Percentiles rank a stretch among this genome's conserved stretches.
These are phyloP conservation scores for Sylvietta virens DNA, from an alignment of 2,113 vertebrate species.

Conservation along the genomic window DNA sequence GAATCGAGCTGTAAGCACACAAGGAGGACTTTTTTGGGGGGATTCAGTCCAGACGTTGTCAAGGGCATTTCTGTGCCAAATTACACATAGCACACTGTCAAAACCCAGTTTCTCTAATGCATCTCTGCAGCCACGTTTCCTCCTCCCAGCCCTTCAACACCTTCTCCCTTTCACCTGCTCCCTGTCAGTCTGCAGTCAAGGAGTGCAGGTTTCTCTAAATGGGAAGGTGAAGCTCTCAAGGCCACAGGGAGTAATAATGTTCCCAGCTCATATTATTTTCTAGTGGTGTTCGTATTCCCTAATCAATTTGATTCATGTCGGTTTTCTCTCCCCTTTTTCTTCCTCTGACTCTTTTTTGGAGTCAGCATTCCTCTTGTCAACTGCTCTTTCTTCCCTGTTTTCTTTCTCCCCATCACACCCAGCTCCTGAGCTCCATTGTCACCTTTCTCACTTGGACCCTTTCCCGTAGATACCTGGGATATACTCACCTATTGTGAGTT, in stretches of 20 bases:
- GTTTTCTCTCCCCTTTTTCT: background rate
- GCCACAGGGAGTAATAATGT: background rate
- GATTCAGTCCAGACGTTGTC: background rate
- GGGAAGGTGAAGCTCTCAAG: background rate
- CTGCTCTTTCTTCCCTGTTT: background rate
- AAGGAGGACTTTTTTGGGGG: background rate
- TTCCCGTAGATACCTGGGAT: accelerated
- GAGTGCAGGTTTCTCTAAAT: background rate
- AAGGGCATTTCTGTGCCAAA: background rate
- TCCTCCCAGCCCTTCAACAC: background rate
- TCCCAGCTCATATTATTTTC: background rate
- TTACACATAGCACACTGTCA: background rate
- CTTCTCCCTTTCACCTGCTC: background rate
- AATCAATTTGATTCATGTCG: background rate
- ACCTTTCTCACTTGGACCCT: accelerated
- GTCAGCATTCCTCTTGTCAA: background rate
- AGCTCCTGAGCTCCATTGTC: background rate
- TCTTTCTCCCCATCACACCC: background rate
- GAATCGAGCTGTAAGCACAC: background rate
- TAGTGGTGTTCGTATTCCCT: background rate
- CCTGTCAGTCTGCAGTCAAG: background rate
- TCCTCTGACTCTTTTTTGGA: background rate
- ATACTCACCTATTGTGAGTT: background rate
- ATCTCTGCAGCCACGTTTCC: background rate
- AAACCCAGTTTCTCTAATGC: background rate